These are phyloP conservation scores for Tonatia bakeri DNA, from an alignment of 2,113 vertebrate genomes.

Conservation along the genomic window DNA sequence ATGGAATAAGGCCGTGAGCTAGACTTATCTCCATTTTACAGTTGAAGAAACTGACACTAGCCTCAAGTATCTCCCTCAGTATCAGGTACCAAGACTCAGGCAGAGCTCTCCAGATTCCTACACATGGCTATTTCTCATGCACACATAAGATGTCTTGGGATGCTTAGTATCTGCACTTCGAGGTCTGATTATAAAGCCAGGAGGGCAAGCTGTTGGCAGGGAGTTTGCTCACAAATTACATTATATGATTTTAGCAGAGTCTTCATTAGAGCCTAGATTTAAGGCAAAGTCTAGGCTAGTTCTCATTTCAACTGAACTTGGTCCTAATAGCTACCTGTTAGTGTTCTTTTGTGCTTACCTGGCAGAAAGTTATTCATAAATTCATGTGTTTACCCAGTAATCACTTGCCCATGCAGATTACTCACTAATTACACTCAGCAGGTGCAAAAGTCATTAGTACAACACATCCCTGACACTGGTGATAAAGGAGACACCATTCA, in stretches of 20 bases:
- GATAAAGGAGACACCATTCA: background rate
- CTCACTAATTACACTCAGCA: conserved; percentile 67
- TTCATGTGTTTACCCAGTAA: conserved; percentile 57
- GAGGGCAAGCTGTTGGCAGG: background rate
- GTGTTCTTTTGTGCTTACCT: conserved; percentile 40
- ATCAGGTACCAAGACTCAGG: background rate
- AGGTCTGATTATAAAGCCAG: background rate
- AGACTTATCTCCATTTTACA: background rate
- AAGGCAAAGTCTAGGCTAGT: background rate
- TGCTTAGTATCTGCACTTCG: background rate
- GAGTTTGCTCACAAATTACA: background rate
- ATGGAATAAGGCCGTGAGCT: background rate
- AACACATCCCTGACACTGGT: conserved; percentile 1
- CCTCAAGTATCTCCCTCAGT: background rate
- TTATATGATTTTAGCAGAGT: background rate
- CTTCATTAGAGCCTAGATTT: background rate
- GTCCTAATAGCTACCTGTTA: conserved; percentile 39
- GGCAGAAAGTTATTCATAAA: conserved; percentile 64
- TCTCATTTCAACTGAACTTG: conserved; percentile 1
- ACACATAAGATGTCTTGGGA: background rate
- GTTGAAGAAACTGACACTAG: background rate
- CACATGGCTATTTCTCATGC: background rate
- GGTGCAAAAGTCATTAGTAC: conserved; percentile 62
- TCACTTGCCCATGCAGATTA: conserved; percentile 57
- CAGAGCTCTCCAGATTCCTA: background rate